These are phyloP conservation scores for Myotis pilosus DNA, from an alignment of 2,797 vertebrate species.

Conservation along the genomic window DNA sequence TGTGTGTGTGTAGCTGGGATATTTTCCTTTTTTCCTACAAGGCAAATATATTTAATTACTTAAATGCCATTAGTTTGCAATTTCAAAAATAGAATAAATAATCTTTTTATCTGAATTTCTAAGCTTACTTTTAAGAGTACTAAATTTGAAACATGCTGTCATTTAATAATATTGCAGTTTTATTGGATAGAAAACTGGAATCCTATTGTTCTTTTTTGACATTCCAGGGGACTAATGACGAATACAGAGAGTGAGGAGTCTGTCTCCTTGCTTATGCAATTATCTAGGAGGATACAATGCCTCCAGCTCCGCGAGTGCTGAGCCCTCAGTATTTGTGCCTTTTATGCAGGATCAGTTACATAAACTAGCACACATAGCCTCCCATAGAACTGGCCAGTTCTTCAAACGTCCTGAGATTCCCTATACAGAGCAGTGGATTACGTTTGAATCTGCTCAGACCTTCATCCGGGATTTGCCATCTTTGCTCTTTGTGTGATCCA, in stretches of 20 bases:
- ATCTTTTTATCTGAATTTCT: slow-evolving; percentile 6
- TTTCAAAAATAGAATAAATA: neutral
- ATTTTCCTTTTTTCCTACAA: neutral
- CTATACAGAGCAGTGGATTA: slow-evolving; percentile 24
- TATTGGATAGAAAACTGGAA: neutral
- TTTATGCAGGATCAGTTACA: slow-evolving; percentile 39
- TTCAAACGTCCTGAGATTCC: neutral
- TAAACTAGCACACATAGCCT: slow-evolving; percentile 26
- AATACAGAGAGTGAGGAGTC: neutral
- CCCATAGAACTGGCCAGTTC: neutral
- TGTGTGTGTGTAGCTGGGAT: neutral
- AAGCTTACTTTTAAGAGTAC: neutral
- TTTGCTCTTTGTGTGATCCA: slow-evolving; percentile 34
- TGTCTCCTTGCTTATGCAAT: neutral
- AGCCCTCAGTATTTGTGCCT: slow-evolving; percentile 33
- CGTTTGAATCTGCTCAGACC: neutral
- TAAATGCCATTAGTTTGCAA: neutral
- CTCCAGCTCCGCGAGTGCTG: neutral
- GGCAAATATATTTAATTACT: neutral
- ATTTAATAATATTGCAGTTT: neutral
- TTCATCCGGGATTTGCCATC: slow-evolving; percentile 50
- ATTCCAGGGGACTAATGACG: neutral
- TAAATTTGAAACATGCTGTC: neutral
- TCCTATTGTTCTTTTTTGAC: neutral
- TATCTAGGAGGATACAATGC: neutral